Conservation (phyloP, 2,113 vertebrate species). For the Sturnira hondurensis region DNA sequence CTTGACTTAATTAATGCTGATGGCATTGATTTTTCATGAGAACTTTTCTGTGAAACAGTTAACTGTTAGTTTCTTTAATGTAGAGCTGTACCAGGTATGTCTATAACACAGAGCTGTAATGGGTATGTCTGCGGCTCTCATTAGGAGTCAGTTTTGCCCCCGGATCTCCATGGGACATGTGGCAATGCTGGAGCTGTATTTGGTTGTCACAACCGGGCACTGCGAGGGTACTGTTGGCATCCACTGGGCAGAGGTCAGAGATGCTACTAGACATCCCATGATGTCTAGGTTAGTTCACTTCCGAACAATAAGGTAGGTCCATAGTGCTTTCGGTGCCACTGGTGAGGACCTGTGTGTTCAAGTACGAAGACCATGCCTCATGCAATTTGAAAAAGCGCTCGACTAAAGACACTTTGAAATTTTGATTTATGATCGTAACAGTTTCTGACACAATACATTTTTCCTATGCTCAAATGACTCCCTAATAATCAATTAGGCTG, state of each 20-base stretch:
- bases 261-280: background rate
- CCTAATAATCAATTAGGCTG: conserved; percentile 57
- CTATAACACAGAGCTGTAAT: background rate
- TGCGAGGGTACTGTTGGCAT: background rate
- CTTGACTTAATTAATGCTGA: conserved; percentile 33
- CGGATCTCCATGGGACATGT: no score
- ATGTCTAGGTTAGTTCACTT: background rate
- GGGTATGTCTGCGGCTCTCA: background rate
- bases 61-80: background rate
- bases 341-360: background rate
- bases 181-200: background rate
- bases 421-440: conserved; percentile 56
- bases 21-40: conserved; percentile 40
- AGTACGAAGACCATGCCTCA: background rate
- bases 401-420: conserved; percentile 22
- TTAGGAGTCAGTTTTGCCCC: background rate
- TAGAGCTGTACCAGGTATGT: background rate
- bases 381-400: background rate
- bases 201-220: background rate
- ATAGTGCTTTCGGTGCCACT: background rate
- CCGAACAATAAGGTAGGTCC: background rate
- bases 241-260: background rate
- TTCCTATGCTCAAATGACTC: conserved; percentile 30
- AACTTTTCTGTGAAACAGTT: conserved; percentile 12
- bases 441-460: conserved; percentile 45